Conservation (phyloP, 1,140 invertebrate genomes). For the Acromyrmex charruanus region DNA sequence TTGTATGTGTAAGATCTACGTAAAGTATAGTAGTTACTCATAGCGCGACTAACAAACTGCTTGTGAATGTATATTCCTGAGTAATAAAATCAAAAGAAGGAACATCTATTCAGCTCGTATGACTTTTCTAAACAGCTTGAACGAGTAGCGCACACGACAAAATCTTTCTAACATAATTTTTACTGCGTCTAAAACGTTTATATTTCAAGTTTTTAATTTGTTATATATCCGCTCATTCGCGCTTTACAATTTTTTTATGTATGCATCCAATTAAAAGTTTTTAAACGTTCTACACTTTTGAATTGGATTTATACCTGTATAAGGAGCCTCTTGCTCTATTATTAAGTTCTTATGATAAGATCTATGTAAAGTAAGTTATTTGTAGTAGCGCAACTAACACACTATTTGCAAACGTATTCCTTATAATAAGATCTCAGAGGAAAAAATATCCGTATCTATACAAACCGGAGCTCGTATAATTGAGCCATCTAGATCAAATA, state of each 20-base stretch:
- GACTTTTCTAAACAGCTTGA: constrained; percentile 38
- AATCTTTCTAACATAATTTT: background rate
- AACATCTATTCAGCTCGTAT: constrained; percentile 48
- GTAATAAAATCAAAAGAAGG: constrained; percentile 62
- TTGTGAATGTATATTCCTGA: constrained; percentile 51
- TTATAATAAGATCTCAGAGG: constrained; percentile 59
- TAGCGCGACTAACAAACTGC: constrained; percentile 64
- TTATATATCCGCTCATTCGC: background rate
- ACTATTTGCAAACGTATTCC: constrained; percentile 59
- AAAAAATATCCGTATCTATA: constrained; percentile 44
- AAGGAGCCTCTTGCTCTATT: background rate
- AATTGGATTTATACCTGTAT: background rate
- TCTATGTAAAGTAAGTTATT: constrained; percentile 49
- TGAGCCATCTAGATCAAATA: constrained; percentile 5
- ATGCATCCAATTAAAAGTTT: constrained; percentile 17
- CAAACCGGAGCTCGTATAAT: constrained; percentile 45
- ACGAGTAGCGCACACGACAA: background rate
- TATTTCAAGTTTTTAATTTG: constrained; percentile 17
- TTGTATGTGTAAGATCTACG: constrained; percentile 39
- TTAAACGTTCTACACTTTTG: constrained; percentile 7
- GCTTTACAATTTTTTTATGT: background rate
- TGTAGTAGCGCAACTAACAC: constrained; percentile 54
- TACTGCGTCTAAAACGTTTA: background rate
- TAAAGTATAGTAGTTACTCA: constrained; percentile 39
- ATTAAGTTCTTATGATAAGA: constrained; percentile 41